Percentiles rank a stretch among this genome's conserved stretches.
Conservation (phyloP, 1,140 invertebrate genomes). For the Bactericera cockerelli region DNA sequence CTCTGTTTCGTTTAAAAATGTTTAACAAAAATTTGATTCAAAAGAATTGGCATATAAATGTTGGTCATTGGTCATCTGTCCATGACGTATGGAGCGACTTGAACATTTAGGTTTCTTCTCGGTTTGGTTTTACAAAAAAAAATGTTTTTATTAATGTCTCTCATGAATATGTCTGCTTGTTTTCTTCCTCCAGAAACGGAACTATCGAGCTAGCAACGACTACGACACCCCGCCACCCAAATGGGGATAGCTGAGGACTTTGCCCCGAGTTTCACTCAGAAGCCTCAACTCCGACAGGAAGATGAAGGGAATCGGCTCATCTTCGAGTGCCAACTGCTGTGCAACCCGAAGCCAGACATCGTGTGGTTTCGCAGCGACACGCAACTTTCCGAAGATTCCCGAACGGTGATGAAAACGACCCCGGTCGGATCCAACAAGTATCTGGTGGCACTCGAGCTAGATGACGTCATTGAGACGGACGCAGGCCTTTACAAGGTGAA, state of each 20-base stretch:
- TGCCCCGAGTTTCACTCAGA: constrained; percentile 92
- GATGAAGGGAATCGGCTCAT: constrained; percentile 89
- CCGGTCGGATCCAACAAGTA: constrained; percentile 72
- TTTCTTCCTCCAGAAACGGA: constrained; percentile 1
- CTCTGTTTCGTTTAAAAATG: no score
- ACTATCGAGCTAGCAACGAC: not conserved
- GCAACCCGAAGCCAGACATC: constrained; percentile 76
- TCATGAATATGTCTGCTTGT: no score
- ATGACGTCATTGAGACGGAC: constrained; percentile 89
- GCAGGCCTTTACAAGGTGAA: constrained; percentile 95
- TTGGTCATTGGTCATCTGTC: no score
- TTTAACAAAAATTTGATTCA: no score
- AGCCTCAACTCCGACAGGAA: constrained; percentile 87
- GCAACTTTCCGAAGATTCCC: constrained; percentile 58
- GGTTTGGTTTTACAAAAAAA: no score
- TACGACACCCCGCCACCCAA: not conserved
- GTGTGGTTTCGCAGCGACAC: constrained; percentile 80
- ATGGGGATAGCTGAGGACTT: constrained; percentile 83
- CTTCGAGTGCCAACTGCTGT: constrained; percentile 84
- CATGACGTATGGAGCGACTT: no score
- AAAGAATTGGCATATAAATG: no score
- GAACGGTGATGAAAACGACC: constrained; percentile 73
- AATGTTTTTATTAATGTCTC: no score
- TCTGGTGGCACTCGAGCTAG: constrained; percentile 77
- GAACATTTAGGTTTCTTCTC: no score